These are phyloP conservation scores for Cossypha niveicapilla DNA, from an alignment of 2,797 vertebrate genomes.

Conservation along the genomic window DNA sequence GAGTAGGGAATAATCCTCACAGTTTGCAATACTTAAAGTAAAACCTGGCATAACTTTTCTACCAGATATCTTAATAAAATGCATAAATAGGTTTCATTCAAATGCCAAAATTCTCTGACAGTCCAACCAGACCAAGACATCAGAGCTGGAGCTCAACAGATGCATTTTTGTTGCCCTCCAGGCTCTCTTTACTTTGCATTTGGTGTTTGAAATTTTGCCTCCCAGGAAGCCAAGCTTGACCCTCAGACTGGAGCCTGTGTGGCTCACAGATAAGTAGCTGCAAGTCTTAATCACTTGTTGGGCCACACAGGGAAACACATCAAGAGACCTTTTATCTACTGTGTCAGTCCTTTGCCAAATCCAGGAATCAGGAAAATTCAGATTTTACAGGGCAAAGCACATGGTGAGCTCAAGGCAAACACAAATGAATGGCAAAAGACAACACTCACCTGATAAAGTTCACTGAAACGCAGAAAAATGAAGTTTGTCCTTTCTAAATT, in stretches of 20 bases:
- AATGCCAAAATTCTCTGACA: background rate
- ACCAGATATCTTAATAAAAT: background rate
- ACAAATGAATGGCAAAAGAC: background rate
- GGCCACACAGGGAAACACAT: background rate
- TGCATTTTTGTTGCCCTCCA: background rate
- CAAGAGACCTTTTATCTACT: background rate
- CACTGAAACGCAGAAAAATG: conserved; percentile 1
- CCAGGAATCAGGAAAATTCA: background rate
- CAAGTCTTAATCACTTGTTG: background rate
- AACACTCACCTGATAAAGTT: background rate
- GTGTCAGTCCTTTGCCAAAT: background rate
- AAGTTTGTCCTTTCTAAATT: conserved; percentile 19
- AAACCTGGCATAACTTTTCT: background rate
- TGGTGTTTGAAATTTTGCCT: background rate
- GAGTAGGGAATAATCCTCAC: background rate
- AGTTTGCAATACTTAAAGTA: background rate
- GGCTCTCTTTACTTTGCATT: background rate
- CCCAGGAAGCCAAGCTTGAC: background rate
- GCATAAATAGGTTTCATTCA: background rate
- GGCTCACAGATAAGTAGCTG: background rate
- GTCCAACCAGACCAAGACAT: background rate
- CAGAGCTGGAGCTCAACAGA: accelerated
- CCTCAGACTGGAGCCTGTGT: background rate
- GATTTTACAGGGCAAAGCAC: background rate
- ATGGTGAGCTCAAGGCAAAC: background rate